Base-by-base conservation (phyloP, 2,888 invertebrate genomes). In the Melieria omissa region DNA sequence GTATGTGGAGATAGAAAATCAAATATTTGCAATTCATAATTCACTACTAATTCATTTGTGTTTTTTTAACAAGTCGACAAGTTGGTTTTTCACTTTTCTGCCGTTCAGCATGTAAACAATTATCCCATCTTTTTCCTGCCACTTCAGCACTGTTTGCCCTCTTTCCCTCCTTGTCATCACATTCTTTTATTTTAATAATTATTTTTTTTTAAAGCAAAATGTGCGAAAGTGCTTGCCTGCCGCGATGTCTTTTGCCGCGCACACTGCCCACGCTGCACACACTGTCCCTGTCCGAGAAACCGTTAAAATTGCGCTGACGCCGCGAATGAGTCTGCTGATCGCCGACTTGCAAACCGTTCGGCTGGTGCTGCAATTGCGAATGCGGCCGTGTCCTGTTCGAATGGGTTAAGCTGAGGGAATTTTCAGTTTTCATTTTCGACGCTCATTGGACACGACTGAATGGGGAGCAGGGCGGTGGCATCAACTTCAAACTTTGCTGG, bases 401-500 rank as follows among this genome's bases (percentile, higher is more conserved):
- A 77, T 83, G 83, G 79, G 79, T 83, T 79, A 83, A 81, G 76
- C 81, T 81, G 76, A 79, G 77, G 73, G 81, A 82, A 77, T 81
- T 82, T 81, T 85, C 84, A 78, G 85, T 82, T 86, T 84, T 86
- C 86, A 86, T 86, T 84, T 83, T 86, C 65, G 73, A 70, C 14
- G 42, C 5, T 57, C 54, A 5, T n/a, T 45, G 66, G 65, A 46
- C 63, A 61, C 66, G 69, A 69, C 70, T 54, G 58, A 52, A 55
- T 14, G 62, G 29, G 55, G 63, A 29, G 63, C 70, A 67, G 68
- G 9, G 54, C 70, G 42, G 16, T 44, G 71, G 75, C 73, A 76
- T 75, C 75, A 73, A 69, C 69, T 66, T 75, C 58, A 61, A 58
- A 68, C 68, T 58, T 63, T 44, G 12, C 16, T 41, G 58, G 14